Evolutionary conservation across 1,140 invertebrate species (phyloP).

Genomic region (Lepidurus packardi): DNA sequence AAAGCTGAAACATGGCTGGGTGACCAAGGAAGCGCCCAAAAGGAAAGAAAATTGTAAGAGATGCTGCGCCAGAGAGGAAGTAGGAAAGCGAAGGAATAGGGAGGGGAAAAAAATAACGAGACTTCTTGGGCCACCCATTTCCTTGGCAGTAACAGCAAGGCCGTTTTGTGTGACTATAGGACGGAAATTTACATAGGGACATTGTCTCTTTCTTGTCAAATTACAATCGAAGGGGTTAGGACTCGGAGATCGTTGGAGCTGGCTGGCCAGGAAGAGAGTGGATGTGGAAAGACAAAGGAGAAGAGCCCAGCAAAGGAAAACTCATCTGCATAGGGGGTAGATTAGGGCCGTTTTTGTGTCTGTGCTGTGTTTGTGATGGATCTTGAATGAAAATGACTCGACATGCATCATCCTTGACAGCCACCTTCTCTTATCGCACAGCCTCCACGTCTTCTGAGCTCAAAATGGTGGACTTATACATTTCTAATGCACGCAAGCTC

Average conservation of each 20-base stretch:
- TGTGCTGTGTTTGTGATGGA: conserved; percentile 24
- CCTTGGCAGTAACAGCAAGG: conserved; percentile 11
- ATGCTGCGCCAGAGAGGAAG: not conserved
- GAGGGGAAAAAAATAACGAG: not conserved
- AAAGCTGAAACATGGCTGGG: conserved; percentile 21
- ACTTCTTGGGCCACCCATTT: conserved; percentile 1
- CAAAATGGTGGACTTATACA: not conserved
- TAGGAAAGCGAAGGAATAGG: not conserved
- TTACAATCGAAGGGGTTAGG: conserved; percentile 21
- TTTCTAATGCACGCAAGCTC: not conserved
- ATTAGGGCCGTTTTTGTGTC: conserved; percentile 19
- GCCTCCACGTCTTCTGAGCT: not conserved
- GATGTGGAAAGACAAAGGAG: not conserved
- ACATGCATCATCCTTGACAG: conserved; percentile 30
- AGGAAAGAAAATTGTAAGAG: conserved; percentile 3
- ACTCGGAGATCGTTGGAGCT: not conserved
- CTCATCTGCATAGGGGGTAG: conserved; percentile 20
- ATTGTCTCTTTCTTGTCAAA: conserved; percentile 16
- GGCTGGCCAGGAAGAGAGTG: conserved; percentile 6
- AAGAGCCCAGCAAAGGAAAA: not conserved
- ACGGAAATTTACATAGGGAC: conserved; percentile 16
- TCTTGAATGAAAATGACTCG: conserved; percentile 26
- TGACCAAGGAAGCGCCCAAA: not conserved
- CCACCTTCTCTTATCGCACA: conserved; percentile 25
- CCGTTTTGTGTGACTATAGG: not conserved